Base-by-base conservation (phyloP, 1,140 invertebrate species). In the Ooceraea biroi region DNA sequence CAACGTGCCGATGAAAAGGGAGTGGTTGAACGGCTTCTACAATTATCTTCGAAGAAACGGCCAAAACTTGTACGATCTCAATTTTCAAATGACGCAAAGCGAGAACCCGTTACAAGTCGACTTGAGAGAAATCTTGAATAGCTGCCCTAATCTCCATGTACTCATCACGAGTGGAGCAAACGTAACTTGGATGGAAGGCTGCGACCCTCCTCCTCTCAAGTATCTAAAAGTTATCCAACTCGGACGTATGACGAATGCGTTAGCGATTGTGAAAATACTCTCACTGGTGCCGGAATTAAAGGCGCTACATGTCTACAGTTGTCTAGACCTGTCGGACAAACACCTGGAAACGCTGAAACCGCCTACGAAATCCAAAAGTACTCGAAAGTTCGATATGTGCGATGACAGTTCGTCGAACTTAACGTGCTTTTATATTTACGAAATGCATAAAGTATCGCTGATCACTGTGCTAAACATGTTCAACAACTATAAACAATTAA, bases 351-450 rank as follows among this genome's bases (percentile, higher is more conserved):
- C 91, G 61, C 66, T 86, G 41, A 86, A 48, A 36, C 55, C 63
- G 7, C 61, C 77, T 17, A 55, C 12, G 14, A 63, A 58, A 57
- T 17, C 84, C 17, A 87, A 41, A 25, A 83, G 25, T 50, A 0
- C 22, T 14, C 14, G 41, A 19, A 84, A 74, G 44, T 82, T 61
- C 55, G 65, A 86, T 19, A 48, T 82, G 71, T 78, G 55, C 14
- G 84, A 90, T 25, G 92, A 93, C 58, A 92, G 91, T 82, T 71
- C 92, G 7, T 87, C 90, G 58, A 92, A 94, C 65, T 85, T 95
- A 17, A 91, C 92, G 17, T 95, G 95, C 80, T 94, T 95, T 58
- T 95, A 95, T 60, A 92, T 95, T 36, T 94, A 95, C 52, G 92
- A 95, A 66, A 92, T 94, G 5, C 93, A 91, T 50, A 91, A 93